Evolutionary conservation across 2,888 invertebrate genomes (phyloP).

Genomic region (Mythimna albipuncta): DNA sequence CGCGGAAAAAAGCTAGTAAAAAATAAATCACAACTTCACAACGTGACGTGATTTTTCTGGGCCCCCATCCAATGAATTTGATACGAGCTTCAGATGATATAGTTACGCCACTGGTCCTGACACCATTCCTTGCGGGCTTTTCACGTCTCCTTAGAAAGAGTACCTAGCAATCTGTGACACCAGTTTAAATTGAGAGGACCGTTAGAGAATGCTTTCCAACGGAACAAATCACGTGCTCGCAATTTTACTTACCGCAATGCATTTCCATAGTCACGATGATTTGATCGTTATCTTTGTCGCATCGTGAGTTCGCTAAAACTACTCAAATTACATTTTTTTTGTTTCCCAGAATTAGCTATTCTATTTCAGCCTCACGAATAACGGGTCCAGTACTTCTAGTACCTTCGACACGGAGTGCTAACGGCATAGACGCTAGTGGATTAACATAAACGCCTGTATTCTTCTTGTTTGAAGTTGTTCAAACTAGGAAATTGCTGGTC

Average conservation of each 20-base stretch:
- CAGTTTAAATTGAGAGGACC: slow-evolving; percentile 31
- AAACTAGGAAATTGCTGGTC: slow-evolving; percentile 67
- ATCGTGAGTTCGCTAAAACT: slow-evolving; percentile 52
- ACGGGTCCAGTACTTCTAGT: slow-evolving; percentile 64
- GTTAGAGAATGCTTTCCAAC: slow-evolving; percentile 25
- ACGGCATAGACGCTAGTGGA: slow-evolving; percentile 63
- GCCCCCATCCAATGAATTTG: too few species aligned
- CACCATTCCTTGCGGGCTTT: slow-evolving; percentile 13
- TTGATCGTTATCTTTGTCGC: slow-evolving; percentile 47
- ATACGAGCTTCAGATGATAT: too few species aligned
- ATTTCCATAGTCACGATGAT: slow-evolving; percentile 56
- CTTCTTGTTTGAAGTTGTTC: slow-evolving; percentile 63
- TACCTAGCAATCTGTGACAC: background rate
- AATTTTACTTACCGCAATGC: slow-evolving; percentile 35
- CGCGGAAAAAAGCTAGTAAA: too few species aligned
- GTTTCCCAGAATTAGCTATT: slow-evolving; percentile 60
- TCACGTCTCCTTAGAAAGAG: background rate
- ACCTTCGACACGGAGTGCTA: slow-evolving; percentile 52
- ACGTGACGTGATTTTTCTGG: too few species aligned
- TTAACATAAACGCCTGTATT: slow-evolving; percentile 73
- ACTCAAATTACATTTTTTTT: slow-evolving; percentile 39
- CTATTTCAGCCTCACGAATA: slow-evolving; percentile 60
- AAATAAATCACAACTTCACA: too few species aligned
- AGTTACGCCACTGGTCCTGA: background rate
- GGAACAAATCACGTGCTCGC: slow-evolving; percentile 24